Evolutionary conservation across 1,140 invertebrate genomes (phyloP), one percentile per base, ranked within the genome.

Genomic region (Pissodes strobi): DNA sequence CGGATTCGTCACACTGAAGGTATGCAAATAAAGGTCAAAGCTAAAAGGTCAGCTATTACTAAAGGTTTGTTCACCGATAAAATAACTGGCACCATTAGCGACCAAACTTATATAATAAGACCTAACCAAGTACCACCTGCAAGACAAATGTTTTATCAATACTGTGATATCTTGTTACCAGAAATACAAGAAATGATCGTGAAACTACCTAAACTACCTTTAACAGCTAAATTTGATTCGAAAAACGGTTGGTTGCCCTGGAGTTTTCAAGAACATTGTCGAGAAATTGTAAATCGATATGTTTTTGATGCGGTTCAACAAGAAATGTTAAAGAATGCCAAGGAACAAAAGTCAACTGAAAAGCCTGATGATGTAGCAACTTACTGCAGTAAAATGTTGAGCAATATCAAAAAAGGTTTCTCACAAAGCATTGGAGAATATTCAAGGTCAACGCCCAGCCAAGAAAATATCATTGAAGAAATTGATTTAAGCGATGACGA

Each of bases 141-240:
- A 15, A 78, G 89, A 39, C 91, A 93, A 79, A 90, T 92, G 83
- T 92, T 90, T 80, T 92, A 91, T 78, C 89, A 91, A 82, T 61
- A 51, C 19, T 92, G 90, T 73, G 91, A 97, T 75, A 83, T 97
- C 22, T 78, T 89, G n/a, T 80, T 93, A n/a, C 84, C 87, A 0
- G 91, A 94, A 81, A 89, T 97, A 60, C 88, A 95, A 76, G 85
- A 86, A 66, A 85, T 95, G 80, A 69, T 96, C 6, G 79, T 84
- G 9, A 84, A 84, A 57, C 82, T 90, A 60, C 87, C 90, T 1
- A 83, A 87, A 17, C 78, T 84, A 13, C 75, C 83, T 10, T 82
- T 87, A 1, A 84, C 83, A 10, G 79, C 82, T 48, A 80, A 82
- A 25, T 93, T 89, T 71, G 85, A 92, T 69, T 83, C 86, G 66